These are phyloP conservation scores for Callimorpha dominula DNA, from an alignment of 2,888 invertebrate genomes.

Conservation along the genomic window DNA sequence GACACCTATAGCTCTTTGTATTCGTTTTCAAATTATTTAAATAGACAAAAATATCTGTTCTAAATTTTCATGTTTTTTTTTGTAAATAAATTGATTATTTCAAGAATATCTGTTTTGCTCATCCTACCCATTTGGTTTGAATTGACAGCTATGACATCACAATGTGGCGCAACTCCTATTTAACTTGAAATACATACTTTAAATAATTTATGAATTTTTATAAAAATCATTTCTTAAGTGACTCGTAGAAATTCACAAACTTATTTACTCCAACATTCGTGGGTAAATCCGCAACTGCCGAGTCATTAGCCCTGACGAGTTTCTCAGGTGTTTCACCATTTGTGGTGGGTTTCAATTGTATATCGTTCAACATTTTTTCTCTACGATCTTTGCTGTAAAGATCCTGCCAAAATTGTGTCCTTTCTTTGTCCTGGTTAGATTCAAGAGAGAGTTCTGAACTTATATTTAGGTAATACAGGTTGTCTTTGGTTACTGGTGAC, in stretches of 20 bases:
- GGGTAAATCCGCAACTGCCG: slow-evolving; percentile 80
- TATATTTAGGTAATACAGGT: slow-evolving; percentile 69
- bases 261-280: slow-evolving; percentile 84
- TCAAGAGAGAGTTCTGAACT: slow-evolving; percentile 68
- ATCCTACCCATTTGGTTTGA: no score
- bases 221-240: slow-evolving; percentile 69
- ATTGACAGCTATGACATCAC: no score
- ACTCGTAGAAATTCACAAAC: slow-evolving; percentile 83
- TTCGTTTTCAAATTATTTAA: no score
- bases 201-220: slow-evolving; percentile 48
- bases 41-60: no score
- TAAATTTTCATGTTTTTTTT: no score
- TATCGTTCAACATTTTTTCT: slow-evolving; percentile 10
- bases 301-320: slow-evolving; percentile 68
- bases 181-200: background rate
- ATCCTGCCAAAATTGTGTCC: slow-evolving; percentile 79
- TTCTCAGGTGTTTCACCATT: background rate
- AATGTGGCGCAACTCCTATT: no score
- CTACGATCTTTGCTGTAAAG: slow-evolving; percentile 75
- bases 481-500: slow-evolving; percentile 76
- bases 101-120: no score
- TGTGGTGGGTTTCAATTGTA: background rate
- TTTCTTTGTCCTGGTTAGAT: slow-evolving; percentile 71
- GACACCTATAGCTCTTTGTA: no score
- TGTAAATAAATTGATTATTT: no score